Conservation (phyloP, 2,888 invertebrate genomes). For the Cistogaster globosa region DNA sequence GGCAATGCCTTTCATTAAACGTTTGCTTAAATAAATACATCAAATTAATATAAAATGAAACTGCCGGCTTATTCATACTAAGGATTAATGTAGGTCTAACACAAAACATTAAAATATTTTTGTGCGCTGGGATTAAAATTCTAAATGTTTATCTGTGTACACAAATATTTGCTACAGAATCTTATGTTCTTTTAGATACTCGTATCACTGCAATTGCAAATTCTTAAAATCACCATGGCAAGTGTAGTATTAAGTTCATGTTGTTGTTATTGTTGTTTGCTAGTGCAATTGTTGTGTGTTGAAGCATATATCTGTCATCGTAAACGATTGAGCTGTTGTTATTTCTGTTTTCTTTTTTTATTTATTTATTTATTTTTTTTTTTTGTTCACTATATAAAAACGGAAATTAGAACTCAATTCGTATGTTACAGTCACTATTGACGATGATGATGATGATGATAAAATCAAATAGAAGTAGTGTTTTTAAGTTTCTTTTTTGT, state of each 20-base stretch:
- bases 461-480: constrained; percentile 53
- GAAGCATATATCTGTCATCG: constrained; percentile 34
- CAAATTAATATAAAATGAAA: too few relatives aligned
- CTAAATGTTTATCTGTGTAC: not conserved
- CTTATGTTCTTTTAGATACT: constrained; percentile 13
- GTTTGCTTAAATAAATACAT: too few relatives aligned
- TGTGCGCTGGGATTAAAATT: not conserved
- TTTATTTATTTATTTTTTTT: not conserved
- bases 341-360: too few relatives aligned
- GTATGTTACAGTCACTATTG: constrained; percentile 53
- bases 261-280: constrained; percentile 28
- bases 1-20: too few relatives aligned
- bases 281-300: constrained; percentile 19
- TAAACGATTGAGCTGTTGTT: constrained; percentile 24
- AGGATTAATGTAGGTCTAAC: too few relatives aligned
- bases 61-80: too few relatives aligned
- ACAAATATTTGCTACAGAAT: not conserved
- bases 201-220: constrained; percentile 42
- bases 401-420: constrained; percentile 69
- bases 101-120: not conserved
- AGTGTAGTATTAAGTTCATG: constrained; percentile 32
- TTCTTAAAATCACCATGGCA: constrained; percentile 34
- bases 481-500: constrained; percentile 8
- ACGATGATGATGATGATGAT: constrained; percentile 46
- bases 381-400: constrained; percentile 25